These are phyloP conservation scores for Octonoba sinensis DNA, from an alignment of 2,888 invertebrate genomes.

Conservation along the genomic window DNA sequence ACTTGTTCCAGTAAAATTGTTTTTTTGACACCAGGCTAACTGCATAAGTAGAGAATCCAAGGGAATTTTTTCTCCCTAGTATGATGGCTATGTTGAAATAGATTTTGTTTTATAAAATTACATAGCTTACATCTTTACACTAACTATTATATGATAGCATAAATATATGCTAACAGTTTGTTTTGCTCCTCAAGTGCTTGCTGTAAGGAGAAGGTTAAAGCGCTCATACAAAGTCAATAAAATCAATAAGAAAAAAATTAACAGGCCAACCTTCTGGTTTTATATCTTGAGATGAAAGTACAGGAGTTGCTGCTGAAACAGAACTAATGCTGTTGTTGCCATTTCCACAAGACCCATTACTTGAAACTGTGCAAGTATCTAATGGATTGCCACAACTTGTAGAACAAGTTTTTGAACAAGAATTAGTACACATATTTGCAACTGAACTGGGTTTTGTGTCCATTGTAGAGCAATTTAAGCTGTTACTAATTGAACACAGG, in stretches of 20 bases:
- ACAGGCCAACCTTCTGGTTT: slow-evolving; percentile 49
- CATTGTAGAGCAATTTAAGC: slow-evolving; percentile 44
- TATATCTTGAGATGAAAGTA: slow-evolving; percentile 42
- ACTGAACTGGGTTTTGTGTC: slow-evolving; percentile 54
- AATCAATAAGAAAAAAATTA: not conserved
- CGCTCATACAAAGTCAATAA: too few species aligned
- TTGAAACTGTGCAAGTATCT: slow-evolving; percentile 28
- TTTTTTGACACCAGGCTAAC: too few species aligned
- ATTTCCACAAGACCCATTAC: slow-evolving; percentile 34
- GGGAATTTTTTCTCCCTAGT: too few species aligned
- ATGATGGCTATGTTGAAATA: too few species aligned
- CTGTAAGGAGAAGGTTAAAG: too few species aligned
- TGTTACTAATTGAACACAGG: slow-evolving; percentile 42
- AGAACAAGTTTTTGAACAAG: slow-evolving; percentile 45
- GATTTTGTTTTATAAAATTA: too few species aligned
- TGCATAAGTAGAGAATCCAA: too few species aligned
- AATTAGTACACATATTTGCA: slow-evolving; percentile 49
- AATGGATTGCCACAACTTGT: slow-evolving; percentile 38
- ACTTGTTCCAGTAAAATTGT: too few species aligned
- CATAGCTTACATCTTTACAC: too few species aligned
- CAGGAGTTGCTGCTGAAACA: slow-evolving; percentile 24
- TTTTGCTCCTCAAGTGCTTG: too few species aligned
- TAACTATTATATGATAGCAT: too few species aligned
- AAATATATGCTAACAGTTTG: too few species aligned
- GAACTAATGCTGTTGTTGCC: slow-evolving; percentile 36